phyloP scores from a whole-genome alignment of 2,888 invertebrate genomes.

The Cheiracanthium punctorium region DNA sequence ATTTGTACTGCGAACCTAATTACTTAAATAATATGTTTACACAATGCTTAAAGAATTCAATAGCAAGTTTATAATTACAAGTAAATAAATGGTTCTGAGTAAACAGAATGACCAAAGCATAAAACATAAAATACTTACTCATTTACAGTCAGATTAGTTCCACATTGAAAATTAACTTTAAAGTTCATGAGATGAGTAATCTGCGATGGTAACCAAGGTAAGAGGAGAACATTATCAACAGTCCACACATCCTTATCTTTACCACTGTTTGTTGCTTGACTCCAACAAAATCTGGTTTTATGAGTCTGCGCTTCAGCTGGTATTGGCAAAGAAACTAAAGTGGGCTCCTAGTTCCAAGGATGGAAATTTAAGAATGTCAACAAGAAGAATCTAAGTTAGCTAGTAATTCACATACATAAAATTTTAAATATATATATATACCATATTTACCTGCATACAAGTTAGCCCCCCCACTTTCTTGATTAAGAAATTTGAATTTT shows the following conservation, averaged over 20 bases:
- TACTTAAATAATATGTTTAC: no score
- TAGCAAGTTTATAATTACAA: no score
- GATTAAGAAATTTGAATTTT: no score
- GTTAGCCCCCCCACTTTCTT: no score
- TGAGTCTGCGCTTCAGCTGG: constrained; percentile 71
- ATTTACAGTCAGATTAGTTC: constrained; percentile 69
- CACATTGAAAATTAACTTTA: constrained; percentile 75
- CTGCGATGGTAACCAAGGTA: constrained; percentile 74
- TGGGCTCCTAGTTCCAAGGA: constrained; percentile 74
- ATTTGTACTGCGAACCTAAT: no score
- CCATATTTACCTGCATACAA: no score
- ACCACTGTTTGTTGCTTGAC: constrained; percentile 73
- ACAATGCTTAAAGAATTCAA: no score
- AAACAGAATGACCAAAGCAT: no score
- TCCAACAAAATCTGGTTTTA: constrained; percentile 75
- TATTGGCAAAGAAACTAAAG: constrained; percentile 74
- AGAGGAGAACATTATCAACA: constrained; percentile 74
- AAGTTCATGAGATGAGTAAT: constrained; percentile 74
- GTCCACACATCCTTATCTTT: constrained; percentile 75
- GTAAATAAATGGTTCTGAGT: no score
- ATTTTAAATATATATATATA: no score
- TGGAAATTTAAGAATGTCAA: constrained; percentile 5
- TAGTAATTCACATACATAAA: no score
- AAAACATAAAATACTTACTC: constrained; percentile 52
- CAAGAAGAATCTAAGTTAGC: no score